Evolutionary conservation across 2,113 vertebrate species (phyloP).

Genomic region (Eretmochelys imbricata): DNA sequence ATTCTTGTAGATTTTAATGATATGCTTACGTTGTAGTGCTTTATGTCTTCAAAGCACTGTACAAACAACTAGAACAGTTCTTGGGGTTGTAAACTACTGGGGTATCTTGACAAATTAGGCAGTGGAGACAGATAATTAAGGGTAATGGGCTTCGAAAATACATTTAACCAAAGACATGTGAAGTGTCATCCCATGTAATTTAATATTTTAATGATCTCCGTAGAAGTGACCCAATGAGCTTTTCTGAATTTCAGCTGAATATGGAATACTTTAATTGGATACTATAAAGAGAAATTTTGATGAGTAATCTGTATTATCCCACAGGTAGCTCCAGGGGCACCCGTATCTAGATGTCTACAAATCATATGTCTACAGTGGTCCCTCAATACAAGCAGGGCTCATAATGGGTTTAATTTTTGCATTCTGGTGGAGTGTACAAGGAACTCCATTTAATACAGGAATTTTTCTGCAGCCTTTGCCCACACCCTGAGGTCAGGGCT

Average conservation of each 20-base stretch:
- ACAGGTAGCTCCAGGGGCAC: background rate
- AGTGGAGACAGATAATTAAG: background rate
- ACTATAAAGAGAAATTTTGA: background rate
- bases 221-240: background rate
- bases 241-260: background rate
- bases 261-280: background rate
- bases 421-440: rapidly evolving
- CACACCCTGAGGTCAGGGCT: rapidly evolving
- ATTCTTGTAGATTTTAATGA: background rate
- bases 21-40: background rate
- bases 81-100: background rate
- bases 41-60: background rate
- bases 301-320: background rate
- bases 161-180: background rate
- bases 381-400: background rate
- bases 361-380: background rate
- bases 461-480: too few species aligned
- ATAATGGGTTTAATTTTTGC: background rate
- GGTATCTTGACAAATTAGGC: background rate
- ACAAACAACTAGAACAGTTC: background rate
- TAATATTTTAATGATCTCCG: background rate
- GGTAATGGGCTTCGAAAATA: background rate
- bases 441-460: background rate
- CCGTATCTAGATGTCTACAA: background rate
- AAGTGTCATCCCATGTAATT: background rate